phyloP scores from a whole-genome alignment of 2,113 vertebrate genomes.

The Corvus moneduloides region DNA sequence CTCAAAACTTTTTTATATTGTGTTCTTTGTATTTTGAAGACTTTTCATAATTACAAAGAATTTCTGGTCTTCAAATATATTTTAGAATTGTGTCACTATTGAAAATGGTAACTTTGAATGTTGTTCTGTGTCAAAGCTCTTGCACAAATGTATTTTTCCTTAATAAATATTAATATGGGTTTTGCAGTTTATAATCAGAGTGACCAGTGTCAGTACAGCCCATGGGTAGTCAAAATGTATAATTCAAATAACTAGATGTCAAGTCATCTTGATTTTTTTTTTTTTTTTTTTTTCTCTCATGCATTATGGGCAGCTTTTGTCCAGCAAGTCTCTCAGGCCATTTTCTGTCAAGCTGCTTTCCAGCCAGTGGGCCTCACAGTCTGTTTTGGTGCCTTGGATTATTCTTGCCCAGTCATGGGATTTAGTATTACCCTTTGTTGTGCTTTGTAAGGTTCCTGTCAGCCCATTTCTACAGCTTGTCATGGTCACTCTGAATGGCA shows the following conservation, averaged over 20 bases:
- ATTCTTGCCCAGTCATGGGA: not conserved
- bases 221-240: not conserved
- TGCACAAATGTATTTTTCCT: not conserved
- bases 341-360: not conserved
- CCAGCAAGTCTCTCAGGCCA: not conserved
- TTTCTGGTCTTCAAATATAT: not conserved
- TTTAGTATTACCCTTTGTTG: not conserved
- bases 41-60: not conserved
- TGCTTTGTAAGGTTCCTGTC: not conserved
- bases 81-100: not conserved
- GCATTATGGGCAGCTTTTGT: not conserved
- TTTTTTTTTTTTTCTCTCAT: not conserved
- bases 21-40: not conserved
- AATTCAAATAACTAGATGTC: not conserved
- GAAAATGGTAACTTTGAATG: fast-evolving
- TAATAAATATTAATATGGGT: not conserved
- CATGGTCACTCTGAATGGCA: not conserved
- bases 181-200: not conserved
- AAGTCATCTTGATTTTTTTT: not conserved
- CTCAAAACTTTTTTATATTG: not conserved
- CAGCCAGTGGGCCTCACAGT: not conserved
- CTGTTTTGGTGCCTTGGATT: not conserved
- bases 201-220: not conserved
- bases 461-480: not conserved
- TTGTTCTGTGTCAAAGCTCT: not conserved